phyloP scores from a whole-genome alignment of 2,888 invertebrate species.

The Labia minor region DNA sequence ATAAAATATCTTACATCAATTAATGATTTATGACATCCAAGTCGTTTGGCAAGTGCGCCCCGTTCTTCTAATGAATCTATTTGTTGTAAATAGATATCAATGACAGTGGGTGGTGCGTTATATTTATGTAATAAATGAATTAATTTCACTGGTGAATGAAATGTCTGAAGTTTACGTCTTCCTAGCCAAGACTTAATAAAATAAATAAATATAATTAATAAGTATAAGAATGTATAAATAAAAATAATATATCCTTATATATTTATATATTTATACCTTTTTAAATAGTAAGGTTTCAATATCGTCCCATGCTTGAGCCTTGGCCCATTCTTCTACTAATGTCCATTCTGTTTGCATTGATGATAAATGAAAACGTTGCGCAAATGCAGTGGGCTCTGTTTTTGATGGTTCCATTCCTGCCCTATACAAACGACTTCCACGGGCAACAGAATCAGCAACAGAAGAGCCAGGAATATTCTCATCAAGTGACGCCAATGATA shows the following conservation, averaged over 20 bases:
- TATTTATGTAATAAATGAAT: slow-evolving; percentile 36
- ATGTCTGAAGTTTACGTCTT: slow-evolving; percentile 38
- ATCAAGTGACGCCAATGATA: slow-evolving; percentile 36
- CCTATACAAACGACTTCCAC: slow-evolving; percentile 45
- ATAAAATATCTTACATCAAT: slow-evolving; percentile 42
- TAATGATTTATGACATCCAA: slow-evolving; percentile 53
- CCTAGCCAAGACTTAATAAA: slow-evolving; percentile 39
- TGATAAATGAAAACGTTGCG: background rate
- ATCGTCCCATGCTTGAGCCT: slow-evolving; percentile 49
- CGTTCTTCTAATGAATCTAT: slow-evolving; percentile 46
- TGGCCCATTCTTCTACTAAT: slow-evolving; percentile 50
- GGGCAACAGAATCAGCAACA: slow-evolving; percentile 41
- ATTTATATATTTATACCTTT: slow-evolving; percentile 40
- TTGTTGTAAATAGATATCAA: slow-evolving; percentile 46
- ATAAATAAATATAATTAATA: background rate
- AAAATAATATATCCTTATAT: background rate
- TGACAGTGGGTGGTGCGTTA: slow-evolving; percentile 36
- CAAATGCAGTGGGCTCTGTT: background rate
- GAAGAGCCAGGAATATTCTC: slow-evolving; percentile 35
- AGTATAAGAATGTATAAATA: too few relatives aligned
- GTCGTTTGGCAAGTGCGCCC: slow-evolving; percentile 48
- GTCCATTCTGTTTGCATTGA: slow-evolving; percentile 43
- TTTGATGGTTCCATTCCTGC: slow-evolving; percentile 21
- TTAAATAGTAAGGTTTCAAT: slow-evolving; percentile 50
- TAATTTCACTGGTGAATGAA: slow-evolving; percentile 39